Conservation (phyloP, 2,113 vertebrate genomes). For the Ranitomeya variabilis region DNA sequence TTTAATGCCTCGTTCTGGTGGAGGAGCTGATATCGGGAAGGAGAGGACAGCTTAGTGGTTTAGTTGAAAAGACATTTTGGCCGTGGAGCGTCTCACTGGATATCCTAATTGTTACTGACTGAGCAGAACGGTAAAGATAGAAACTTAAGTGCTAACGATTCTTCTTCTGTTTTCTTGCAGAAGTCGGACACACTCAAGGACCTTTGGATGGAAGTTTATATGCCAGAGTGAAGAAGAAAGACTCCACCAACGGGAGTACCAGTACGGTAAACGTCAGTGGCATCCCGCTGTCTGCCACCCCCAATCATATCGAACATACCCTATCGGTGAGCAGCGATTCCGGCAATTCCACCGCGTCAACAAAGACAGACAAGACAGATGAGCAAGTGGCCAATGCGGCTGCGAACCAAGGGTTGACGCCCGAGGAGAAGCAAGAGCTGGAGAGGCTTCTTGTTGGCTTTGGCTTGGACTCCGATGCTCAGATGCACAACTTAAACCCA, state of each 20-base stretch:
- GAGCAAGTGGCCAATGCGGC: conserved; percentile 69
- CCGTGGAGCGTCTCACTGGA: background rate
- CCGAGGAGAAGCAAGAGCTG: conserved; percentile 89
- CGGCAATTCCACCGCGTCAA: conserved; percentile 94
- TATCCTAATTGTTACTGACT: background rate
- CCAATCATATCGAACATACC: conserved; percentile 88
- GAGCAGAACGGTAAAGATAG: background rate
- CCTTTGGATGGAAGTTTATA: conserved; percentile 97
- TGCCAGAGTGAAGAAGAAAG: conserved; percentile 98
- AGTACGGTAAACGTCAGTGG: conserved; percentile 76
- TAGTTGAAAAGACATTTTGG: conserved; percentile 38
- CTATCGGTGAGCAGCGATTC: conserved; percentile 97
- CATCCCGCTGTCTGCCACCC: conserved; percentile 72
- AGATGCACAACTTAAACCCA: conserved; percentile 77
- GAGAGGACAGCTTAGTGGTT: background rate
- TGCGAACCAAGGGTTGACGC: conserved; percentile 77
- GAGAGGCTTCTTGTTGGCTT: conserved; percentile 92
- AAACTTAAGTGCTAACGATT: conserved; percentile 54
- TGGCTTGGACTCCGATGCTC: conserved; percentile 72
- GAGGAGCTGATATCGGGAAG: conserved; percentile 26
- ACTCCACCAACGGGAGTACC: conserved; percentile 79
- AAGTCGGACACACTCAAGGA: conserved; percentile 93
- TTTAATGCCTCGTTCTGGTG: conserved; percentile 1
- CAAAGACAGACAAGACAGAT: conserved; percentile 94
- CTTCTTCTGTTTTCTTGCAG: conserved; percentile 71